Percentiles rank a stretch among this genome's conserved stretches.
Conservation (phyloP, 2,797 vertebrate genomes). For the Phoeniculus purpureus region DNA sequence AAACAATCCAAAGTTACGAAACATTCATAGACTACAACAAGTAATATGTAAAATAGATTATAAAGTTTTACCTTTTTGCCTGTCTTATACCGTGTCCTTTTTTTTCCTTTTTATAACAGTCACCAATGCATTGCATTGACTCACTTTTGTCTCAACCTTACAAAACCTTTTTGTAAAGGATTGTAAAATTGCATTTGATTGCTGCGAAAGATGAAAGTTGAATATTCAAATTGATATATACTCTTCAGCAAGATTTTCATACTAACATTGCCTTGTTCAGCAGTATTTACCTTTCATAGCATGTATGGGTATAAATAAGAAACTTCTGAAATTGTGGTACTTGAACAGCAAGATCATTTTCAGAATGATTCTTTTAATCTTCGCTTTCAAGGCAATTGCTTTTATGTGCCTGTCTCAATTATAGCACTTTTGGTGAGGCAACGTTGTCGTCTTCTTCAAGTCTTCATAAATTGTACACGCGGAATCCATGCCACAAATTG, state of each 20-base stretch:
- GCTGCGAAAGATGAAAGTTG: background rate
- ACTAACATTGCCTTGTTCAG: background rate
- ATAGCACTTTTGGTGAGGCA: background rate
- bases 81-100: rapidly evolving
- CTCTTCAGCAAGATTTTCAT: background rate
- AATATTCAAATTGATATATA: background rate
- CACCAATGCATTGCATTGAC: background rate
- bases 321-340: background rate
- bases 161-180: background rate
- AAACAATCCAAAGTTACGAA: background rate
- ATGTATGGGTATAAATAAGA: background rate
- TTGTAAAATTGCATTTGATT: background rate
- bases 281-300: background rate
- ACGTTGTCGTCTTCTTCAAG: background rate
- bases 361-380: background rate
- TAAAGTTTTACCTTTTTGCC: background rate
- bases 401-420: constrained; percentile 22
- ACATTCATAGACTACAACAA: background rate
- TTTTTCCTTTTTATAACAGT: no score
- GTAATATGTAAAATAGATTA: background rate
- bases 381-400: constrained; percentile 9
- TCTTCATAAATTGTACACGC: background rate
- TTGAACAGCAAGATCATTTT: background rate
- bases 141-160: background rate
- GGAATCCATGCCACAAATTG: background rate